Conservation (phyloP, 2,113 vertebrate genomes). For the Chaetura pelagica region DNA sequence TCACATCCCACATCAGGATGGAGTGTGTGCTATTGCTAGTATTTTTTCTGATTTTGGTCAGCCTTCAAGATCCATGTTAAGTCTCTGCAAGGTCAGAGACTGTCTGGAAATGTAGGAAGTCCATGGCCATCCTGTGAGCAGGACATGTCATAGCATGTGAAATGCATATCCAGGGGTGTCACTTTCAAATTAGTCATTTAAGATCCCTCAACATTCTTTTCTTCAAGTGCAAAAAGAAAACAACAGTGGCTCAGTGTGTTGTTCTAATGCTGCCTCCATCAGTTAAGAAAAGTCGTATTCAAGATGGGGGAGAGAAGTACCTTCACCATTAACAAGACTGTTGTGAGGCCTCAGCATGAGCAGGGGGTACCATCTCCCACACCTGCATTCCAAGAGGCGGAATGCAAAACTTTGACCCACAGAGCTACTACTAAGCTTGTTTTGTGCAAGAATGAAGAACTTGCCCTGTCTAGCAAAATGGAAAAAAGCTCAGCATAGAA, state of each 20-base stretch:
- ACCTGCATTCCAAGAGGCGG: background rate
- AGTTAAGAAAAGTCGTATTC: background rate
- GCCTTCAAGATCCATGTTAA: background rate
- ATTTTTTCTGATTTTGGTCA: background rate
- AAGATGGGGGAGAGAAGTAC: background rate
- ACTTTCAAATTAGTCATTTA: background rate
- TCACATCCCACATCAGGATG: background rate
- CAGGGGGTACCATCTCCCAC: background rate
- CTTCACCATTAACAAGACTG: background rate
- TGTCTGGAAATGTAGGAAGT: background rate
- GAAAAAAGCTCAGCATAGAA: background rate
- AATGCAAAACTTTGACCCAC: background rate
- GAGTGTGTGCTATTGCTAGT: accelerated
- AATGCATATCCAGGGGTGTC: background rate
- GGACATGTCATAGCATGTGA: accelerated
- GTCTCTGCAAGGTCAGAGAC: background rate
- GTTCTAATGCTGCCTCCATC: background rate
- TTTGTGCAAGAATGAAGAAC: background rate
- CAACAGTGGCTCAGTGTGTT: background rate
- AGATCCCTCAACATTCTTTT: background rate
- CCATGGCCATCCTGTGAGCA: background rate
- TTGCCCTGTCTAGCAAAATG: background rate
- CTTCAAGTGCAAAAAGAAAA: background rate
- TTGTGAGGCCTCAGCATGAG: background rate
- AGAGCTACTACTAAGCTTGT: background rate